Conservation (phyloP, 2,888 invertebrate genomes). For the Diarsia dahlii region DNA sequence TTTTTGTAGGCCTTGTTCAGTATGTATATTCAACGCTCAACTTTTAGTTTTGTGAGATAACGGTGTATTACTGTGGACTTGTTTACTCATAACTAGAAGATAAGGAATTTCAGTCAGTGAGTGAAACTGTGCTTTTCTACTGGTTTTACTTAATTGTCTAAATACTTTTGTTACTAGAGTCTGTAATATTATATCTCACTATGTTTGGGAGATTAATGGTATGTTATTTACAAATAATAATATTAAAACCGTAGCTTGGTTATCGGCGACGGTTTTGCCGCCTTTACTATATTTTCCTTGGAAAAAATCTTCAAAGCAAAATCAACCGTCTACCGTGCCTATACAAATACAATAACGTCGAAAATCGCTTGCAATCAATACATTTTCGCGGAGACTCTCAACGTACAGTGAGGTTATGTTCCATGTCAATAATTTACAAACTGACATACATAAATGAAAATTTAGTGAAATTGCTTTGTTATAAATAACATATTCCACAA, state of each 20-base stretch:
- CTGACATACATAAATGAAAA: constrained; percentile 53
- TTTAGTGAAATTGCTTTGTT: constrained; percentile 16
- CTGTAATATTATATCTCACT: background rate
- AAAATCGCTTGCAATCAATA: constrained; percentile 32
- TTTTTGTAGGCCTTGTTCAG: background rate
- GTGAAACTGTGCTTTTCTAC: background rate
- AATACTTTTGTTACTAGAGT: background rate
- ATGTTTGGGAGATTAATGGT: background rate
- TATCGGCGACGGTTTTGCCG: constrained; percentile 37
- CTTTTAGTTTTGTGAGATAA: background rate
- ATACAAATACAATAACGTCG: constrained; percentile 7
- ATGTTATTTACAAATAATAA: background rate
- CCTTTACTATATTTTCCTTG: constrained; percentile 26
- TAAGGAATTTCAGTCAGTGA: background rate
- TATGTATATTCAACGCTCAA: background rate
- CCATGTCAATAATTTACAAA: constrained; percentile 59
- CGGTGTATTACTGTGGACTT: background rate
- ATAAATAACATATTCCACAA: background rate
- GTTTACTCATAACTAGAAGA: background rate
- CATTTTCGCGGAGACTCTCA: constrained; percentile 57
- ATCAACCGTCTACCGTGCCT: constrained; percentile 2
- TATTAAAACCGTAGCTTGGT: background rate
- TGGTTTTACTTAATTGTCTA: no score
- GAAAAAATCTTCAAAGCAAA: constrained; percentile 28
- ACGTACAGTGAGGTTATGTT: constrained; percentile 60